Evolutionary conservation across 2,113 vertebrate genomes (phyloP).

Genomic region (Bos indicus): DNA sequence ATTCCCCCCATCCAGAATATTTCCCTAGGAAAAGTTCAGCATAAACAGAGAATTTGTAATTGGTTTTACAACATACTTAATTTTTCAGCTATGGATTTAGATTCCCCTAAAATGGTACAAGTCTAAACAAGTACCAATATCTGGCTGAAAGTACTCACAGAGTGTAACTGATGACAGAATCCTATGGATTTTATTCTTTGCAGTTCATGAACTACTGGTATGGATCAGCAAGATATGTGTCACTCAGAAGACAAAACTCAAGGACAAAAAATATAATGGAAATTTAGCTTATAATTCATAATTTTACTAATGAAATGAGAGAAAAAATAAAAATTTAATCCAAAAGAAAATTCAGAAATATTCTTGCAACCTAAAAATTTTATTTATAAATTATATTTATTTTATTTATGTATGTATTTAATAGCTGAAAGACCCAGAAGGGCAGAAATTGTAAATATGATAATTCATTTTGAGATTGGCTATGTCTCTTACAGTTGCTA

Average conservation of each 20-base stretch:
- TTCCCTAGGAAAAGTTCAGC: constrained; percentile 66
- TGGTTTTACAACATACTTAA: constrained; percentile 45
- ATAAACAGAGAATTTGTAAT: constrained; percentile 63
- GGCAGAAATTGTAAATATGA: background rate
- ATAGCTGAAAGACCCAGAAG: background rate
- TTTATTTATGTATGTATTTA: background rate
- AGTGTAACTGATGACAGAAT: constrained; percentile 16
- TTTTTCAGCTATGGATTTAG: constrained; percentile 15
- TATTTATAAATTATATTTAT: background rate
- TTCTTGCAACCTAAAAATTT: constrained; percentile 7
- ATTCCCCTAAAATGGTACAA: background rate
- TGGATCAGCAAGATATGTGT: background rate
- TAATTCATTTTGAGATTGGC: background rate
- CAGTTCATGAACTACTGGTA: background rate
- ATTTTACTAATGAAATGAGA: background rate
- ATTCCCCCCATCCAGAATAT: constrained; percentile 26
- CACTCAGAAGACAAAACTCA: background rate
- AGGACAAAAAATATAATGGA: background rate
- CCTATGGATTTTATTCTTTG: background rate
- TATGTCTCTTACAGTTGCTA: constrained; percentile 12
- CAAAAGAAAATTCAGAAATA: background rate
- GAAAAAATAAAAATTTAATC: background rate
- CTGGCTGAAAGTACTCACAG: background rate
- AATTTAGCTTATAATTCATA: constrained; percentile 22
- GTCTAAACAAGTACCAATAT: background rate